Conservation (phyloP, 2,888 invertebrate species). For the Pristionchus japonicus region DNA sequence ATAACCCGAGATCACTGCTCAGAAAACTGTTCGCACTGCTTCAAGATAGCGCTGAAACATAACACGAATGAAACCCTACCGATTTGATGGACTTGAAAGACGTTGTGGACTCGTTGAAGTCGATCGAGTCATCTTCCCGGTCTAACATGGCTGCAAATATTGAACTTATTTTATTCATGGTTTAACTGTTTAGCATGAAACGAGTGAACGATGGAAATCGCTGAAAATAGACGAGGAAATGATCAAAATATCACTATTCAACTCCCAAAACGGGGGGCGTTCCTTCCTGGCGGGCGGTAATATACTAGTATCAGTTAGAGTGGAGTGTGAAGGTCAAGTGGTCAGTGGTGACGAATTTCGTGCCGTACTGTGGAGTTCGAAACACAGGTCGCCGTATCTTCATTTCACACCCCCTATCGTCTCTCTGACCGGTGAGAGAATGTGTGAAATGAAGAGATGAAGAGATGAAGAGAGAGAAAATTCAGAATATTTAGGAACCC, state of each 20-base stretch:
- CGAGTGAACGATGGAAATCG: too few species aligned
- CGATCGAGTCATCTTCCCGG: background rate
- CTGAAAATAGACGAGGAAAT: background rate
- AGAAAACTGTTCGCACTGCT: too few species aligned
- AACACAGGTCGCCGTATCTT: too few species aligned
- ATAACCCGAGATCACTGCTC: too few species aligned
- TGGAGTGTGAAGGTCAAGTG: background rate
- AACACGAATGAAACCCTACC: background rate
- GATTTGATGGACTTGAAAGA: background rate
- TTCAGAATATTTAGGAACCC: too few species aligned
- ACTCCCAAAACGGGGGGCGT: background rate
- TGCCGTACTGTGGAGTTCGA: too few species aligned
- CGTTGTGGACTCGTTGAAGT: background rate
- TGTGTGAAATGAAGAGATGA: too few species aligned
- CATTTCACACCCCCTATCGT: too few species aligned
- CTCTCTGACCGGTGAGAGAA: too few species aligned
- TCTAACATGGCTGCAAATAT: constrained; percentile 4
- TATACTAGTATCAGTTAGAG: background rate
- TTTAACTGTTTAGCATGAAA: too few species aligned
- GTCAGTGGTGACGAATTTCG: background rate
- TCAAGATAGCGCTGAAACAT: background rate
- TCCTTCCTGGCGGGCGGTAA: background rate
- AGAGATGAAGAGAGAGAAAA: too few species aligned
- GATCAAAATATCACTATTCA: background rate
- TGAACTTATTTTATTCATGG: too few species aligned